Percentiles rank a stretch among this genome's conserved stretches.
These are phyloP conservation scores for Trichonephila inaurata DNA, from an alignment of 1,140 invertebrate genomes.

Conservation along the genomic window DNA sequence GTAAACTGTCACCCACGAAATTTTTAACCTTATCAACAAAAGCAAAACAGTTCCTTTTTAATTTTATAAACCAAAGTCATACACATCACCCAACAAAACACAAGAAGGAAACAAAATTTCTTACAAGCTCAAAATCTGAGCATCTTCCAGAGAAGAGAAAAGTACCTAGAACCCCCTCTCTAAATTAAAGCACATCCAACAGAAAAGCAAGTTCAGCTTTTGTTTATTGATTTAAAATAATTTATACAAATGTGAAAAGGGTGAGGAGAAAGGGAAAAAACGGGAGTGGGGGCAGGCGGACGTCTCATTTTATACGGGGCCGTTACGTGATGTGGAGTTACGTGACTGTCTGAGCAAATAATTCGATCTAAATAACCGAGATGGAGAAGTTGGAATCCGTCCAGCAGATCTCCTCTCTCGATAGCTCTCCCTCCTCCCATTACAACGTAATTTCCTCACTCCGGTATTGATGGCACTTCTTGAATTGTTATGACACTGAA, in stretches of 20 bases:
- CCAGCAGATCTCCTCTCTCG: background rate
- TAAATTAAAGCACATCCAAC: background rate
- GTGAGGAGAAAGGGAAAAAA: background rate
- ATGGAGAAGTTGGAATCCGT: background rate
- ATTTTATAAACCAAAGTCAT: too few relatives aligned
- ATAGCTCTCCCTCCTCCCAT: background rate
- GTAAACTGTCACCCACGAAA: too few relatives aligned
- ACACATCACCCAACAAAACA: too few relatives aligned
- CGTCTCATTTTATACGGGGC: background rate
- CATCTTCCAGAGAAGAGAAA: background rate
- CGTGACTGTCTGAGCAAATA: background rate
- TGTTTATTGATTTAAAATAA: slow-evolving; percentile 7
- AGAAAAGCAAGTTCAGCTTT: background rate
- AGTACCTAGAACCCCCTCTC: background rate
- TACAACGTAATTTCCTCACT: slow-evolving; percentile 27
- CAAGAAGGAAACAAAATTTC: too few relatives aligned
- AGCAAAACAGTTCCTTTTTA: too few relatives aligned
- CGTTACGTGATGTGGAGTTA: background rate
- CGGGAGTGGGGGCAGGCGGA: too few relatives aligned
- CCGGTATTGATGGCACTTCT: background rate
- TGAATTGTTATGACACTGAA: background rate
- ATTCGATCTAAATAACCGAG: slow-evolving; percentile 21
- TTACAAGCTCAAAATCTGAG: too few relatives aligned
- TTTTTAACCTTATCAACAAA: too few relatives aligned
- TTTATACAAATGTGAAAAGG: background rate